Conservation (phyloP, 53 echinoderm and acorn worm genomes). For the Crossaster papposus region DNA sequence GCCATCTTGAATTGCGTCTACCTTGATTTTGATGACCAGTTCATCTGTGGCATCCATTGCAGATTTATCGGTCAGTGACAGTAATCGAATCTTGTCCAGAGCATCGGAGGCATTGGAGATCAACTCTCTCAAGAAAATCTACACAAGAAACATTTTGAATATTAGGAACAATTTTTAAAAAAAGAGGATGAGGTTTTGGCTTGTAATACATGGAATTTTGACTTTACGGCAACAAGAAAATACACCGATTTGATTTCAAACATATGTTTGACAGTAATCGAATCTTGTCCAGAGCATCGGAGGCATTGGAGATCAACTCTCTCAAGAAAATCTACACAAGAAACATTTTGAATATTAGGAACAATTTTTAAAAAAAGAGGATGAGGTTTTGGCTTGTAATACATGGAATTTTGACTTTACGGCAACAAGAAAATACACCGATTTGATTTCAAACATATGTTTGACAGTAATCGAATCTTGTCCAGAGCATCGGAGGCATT, state of each 20-base stretch:
- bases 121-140: conserved; percentile 99
- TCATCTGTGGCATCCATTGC: conserved; percentile 94
- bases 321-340: conserved; percentile 92
- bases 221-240: no score
- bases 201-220: no score
- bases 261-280: conserved; percentile 85
- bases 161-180: no score
- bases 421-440: no score
- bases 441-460: no score
- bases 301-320: conserved; percentile 98
- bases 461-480: conserved; percentile 69
- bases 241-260: no score
- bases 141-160: conserved; percentile 34
- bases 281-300: conserved; percentile 28
- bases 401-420: no score
- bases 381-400: no score
- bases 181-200: no score
- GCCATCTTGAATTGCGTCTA: neutral
- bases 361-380: no score
- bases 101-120: conserved; percentile 99
- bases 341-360: conserved; percentile 16
- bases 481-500: conserved; percentile 76
- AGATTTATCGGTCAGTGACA: conserved; percentile 86
- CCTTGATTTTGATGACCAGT: conserved; percentile 96
- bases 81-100: conserved; percentile 93